Conservation (phyloP, 2,888 invertebrate species). For the Petrolisthes cinctipes region DNA sequence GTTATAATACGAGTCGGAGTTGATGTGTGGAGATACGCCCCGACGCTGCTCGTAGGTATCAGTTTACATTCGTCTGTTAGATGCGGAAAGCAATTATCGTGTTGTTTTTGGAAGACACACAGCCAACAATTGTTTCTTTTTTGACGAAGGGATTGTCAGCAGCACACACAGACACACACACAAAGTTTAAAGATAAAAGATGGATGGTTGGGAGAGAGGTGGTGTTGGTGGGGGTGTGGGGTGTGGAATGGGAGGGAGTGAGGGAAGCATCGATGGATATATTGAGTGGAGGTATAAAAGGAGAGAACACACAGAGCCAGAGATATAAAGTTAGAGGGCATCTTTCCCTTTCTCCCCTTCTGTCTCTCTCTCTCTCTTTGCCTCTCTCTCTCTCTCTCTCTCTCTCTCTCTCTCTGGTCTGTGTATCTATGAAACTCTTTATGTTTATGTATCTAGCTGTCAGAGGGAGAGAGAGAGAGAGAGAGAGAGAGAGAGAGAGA, state of each 20-base stretch:
- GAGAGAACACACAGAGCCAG: not conserved
- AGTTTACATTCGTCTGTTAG: slow-evolving; percentile 64
- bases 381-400: not conserved
- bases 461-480: not conserved
- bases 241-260: not conserved
- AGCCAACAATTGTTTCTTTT: slow-evolving; percentile 63
- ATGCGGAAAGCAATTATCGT: slow-evolving; percentile 64
- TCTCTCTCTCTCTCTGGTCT: not conserved
- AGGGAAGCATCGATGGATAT: not conserved
- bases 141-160: slow-evolving; percentile 51
- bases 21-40: not conserved
- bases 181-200: slow-evolving; percentile 24
- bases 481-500: not conserved
- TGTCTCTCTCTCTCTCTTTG: not conserved
- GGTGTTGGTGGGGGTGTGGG: not conserved
- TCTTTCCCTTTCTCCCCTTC: not conserved
- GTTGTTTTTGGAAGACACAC: slow-evolving; percentile 62
- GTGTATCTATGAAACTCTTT: not conserved
- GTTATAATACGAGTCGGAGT: not conserved
- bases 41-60: slow-evolving; percentile 28
- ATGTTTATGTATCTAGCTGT: not conserved
- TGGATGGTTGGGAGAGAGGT: not conserved
- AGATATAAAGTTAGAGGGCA: not conserved
- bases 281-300: not conserved
- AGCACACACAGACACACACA: slow-evolving; percentile 23